Evolutionary conservation across 1,140 invertebrate genomes (phyloP), one percentile per base, ranked within the genome.

Genomic region (Bombus huntii): DNA sequence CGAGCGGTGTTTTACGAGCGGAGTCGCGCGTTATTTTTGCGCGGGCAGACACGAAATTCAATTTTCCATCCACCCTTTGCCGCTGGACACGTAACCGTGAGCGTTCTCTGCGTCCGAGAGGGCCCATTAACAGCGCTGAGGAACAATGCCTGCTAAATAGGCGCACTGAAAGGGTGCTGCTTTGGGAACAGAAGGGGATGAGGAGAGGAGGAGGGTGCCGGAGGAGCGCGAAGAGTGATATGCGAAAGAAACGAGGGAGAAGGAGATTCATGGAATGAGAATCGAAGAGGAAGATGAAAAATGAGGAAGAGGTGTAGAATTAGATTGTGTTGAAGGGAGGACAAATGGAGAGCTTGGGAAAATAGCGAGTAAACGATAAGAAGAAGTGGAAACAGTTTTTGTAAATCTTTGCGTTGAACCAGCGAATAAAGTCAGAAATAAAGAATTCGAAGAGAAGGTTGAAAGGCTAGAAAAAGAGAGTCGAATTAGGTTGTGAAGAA

Each of bases 131-230:
- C 82, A n/a, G 53, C 47, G 75, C 62, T 10, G 59, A 31, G 47
- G 37, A 79, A 79, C 82, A 84, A 84, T 84, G 66, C 34, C 59
- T 68, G 42, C 62, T 83, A 83, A 83, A 83, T 68, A 83, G 73
- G 9, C 73, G 77, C 47, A n/a, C 15, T 5, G 53, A 62, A 53
- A 57, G 65, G 66, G 66, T 81, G 44, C 22, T n/a, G 57, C 25
- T 42, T 37, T 12, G 47, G 53, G 25, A n/a, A 34, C 25, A 28
- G 75, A 47, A 70, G 13, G 34, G 12, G 25, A 34, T 3, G 37
- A 42, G 9, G 5, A 53, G 28, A 28, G 53, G 28, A n/a, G 22
- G 57, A 59, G 37, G 1, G 10, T 8, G 76, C 13, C 4, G 53
- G 28, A 65, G 10, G 1, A 75, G 22, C 12, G 12, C 28, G 59